phyloP scores from a whole-genome alignment of 2,888 invertebrate genomes.

The Synergus itoensis region DNA sequence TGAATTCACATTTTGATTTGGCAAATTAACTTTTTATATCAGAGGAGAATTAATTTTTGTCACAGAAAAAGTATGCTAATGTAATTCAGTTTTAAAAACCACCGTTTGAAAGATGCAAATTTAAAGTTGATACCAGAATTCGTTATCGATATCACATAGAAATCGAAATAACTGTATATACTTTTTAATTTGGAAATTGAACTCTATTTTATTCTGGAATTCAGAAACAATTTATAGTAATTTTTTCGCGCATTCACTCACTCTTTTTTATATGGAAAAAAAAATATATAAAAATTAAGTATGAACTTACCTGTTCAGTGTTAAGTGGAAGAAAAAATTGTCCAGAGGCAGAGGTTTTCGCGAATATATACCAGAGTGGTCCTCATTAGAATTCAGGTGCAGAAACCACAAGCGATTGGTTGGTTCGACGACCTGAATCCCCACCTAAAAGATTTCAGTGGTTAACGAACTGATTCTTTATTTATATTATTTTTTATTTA shows the following conservation, averaged over 20 bases:
- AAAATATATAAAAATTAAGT: constrained; percentile 20
- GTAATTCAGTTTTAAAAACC: constrained; percentile 5
- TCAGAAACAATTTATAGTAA: too few species aligned
- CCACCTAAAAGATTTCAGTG: constrained; percentile 49
- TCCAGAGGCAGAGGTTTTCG: constrained; percentile 63
- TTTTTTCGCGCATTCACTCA: not conserved
- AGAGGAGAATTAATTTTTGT: not conserved
- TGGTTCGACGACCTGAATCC: constrained; percentile 74
- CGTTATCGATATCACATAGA: not conserved
- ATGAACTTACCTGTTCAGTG: constrained; percentile 71
- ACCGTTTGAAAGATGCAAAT: constrained; percentile 34
- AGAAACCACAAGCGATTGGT: constrained; percentile 72
- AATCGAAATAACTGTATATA: constrained; percentile 8
- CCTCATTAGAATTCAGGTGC: constrained; percentile 76
- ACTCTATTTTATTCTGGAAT: too few species aligned
- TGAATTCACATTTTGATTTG: not conserved
- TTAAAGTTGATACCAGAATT: not conserved
- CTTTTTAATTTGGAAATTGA: not conserved
- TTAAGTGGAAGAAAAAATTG: constrained; percentile 42
- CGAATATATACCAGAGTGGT: constrained; percentile 74
- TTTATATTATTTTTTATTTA: not conserved
- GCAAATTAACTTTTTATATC: not conserved
- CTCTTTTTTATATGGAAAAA: not conserved
- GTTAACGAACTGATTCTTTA: not conserved
- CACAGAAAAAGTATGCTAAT: constrained; percentile 13